Evolutionary conservation across 2,888 invertebrate species (phyloP), one percentile per base, ranked within the genome.

Genomic region (Clostera curtula): DNA sequence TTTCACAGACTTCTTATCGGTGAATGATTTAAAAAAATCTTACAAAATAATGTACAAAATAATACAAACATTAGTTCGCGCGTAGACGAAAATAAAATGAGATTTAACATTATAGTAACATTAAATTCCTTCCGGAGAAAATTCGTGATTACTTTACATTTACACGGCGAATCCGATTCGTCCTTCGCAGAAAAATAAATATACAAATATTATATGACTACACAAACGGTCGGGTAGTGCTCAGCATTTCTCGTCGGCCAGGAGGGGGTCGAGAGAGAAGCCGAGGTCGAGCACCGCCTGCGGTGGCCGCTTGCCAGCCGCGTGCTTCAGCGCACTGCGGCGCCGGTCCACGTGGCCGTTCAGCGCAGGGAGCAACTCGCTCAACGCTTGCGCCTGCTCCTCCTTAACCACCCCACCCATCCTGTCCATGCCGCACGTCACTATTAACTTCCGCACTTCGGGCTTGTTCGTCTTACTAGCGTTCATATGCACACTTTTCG

Each of bases 41-140:
- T 82, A 83, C 64, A 77, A 51, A 79, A 75, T 76, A 83, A 80
- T 82, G 76, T 84, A 84, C 82, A 84, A 84, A 82, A 84, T 79
- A 75, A 84, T 83, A 82, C 73, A 83, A 82, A 83, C 65, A 72
- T 73, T 70, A 69, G 58, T 70, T 71, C 66, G 59, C 49, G 55
- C 65, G 61, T 62, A 55, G 48, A 55, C 53, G 54, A 69, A 66
- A 64, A 58, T 27, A 58, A 63, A 68, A 60, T 73, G 76, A 75
- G 73, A 76, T 76, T 75, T 72, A 67, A 70, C 63, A 63, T 70
- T 67, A 73, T 68, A 50, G 45, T 68, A 64, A 67, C 58, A 62
- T 69, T 70, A 62, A 59, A 63, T 63, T 68, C 70, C 62, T 44
- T 58, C 52, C 52, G 50, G 68, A 67, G 56, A n/a, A 60, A 65